These are phyloP conservation scores for Hippocampus kuda DNA, from an alignment of 2,797 vertebrate species.

Conservation along the genomic window DNA sequence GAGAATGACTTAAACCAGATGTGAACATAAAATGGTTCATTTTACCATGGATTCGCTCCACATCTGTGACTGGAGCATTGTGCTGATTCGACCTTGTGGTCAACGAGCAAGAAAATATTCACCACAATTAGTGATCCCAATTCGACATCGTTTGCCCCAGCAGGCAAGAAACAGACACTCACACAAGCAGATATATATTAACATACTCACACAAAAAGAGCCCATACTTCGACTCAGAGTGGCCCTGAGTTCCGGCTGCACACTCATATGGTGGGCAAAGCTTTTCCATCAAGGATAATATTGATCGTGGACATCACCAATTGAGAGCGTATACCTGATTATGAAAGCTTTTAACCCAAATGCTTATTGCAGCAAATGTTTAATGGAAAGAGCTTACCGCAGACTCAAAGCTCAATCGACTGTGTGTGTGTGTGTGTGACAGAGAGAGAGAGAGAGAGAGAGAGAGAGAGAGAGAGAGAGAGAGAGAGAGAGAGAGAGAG, in stretches of 20 bases:
- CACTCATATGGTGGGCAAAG: constrained; percentile 18
- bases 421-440: constrained; percentile 4
- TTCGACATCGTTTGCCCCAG: constrained; percentile 19
- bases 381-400: constrained; percentile 53
- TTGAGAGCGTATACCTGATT: constrained; percentile 54
- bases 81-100: constrained; percentile 40
- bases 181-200: constrained; percentile 7
- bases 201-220: constrained; percentile 1
- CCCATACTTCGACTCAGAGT: constrained; percentile 17
- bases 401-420: constrained; percentile 27
- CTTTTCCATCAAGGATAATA: constrained; percentile 40
- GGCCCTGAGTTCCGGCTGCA: constrained; percentile 11
- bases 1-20: background rate
- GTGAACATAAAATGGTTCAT: background rate
- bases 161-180: constrained; percentile 19
- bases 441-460: background rate
- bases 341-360: constrained; percentile 67
- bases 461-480: background rate
- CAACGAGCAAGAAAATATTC: constrained; percentile 21
- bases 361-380: constrained; percentile 53
- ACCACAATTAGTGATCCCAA: constrained; percentile 14
- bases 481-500: background rate
- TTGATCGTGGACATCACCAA: constrained; percentile 48
- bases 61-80: constrained; percentile 22
- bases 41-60: background rate